phyloP scores from a whole-genome alignment of 2,797 vertebrate species.

The Epinephelus coioides region DNA sequence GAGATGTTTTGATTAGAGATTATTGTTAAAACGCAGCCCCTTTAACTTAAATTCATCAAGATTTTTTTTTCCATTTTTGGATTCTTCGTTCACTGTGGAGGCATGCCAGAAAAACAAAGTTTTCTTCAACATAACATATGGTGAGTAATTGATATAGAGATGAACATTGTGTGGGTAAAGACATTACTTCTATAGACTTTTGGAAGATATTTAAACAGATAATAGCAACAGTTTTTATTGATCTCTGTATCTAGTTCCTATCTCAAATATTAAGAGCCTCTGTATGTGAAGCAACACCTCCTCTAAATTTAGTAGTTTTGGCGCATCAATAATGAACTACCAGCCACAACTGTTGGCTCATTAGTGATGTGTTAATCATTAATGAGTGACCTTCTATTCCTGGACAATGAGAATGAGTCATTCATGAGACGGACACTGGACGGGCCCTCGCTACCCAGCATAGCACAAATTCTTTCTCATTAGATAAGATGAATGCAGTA shows the following conservation, averaged over 20 bases:
- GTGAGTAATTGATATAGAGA: too few relatives aligned
- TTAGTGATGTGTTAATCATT: slow-evolving; percentile 19
- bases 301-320: not conserved
- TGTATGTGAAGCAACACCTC: not conserved
- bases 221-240: not conserved
- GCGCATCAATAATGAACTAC: not conserved
- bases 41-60: too few relatives aligned
- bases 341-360: not conserved
- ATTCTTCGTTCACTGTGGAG: too few relatives aligned
- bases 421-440: slow-evolving; percentile 11
- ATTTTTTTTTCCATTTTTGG: too few relatives aligned
- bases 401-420: slow-evolving; percentile 23
- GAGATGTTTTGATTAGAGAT: too few relatives aligned
- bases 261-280: not conserved
- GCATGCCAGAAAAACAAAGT: too few relatives aligned
- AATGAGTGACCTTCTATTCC: slow-evolving; percentile 33
- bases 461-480: not conserved
- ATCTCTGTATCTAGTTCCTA: not conserved
- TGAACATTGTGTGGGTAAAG: too few relatives aligned
- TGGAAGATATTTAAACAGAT: not conserved
- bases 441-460: not conserved
- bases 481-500: not conserved
- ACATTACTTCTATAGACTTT: not conserved
- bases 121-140: too few relatives aligned
- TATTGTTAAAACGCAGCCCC: too few relatives aligned